Base-by-base conservation (phyloP, 2,113 vertebrate genomes). In the Todiramphus saurophagus region DNA sequence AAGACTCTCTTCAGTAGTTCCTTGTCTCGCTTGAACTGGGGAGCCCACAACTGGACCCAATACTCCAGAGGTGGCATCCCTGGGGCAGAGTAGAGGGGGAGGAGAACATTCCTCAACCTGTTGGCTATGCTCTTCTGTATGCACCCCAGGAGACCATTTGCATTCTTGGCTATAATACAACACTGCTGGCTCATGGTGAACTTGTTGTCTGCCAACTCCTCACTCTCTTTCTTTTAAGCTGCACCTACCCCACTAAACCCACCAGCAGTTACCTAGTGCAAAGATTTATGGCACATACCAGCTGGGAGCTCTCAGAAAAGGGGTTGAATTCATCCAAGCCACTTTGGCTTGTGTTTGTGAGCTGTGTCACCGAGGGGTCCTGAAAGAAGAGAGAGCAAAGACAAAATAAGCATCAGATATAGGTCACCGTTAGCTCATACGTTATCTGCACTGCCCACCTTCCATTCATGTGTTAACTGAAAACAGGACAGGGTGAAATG, bases 331-430 rank as follows among this genome's bases (percentile, higher is more conserved):
- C 99, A 48, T 98, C 98, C 31, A 98, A 17, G 46, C 79, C 95
- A 30, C 98, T 97, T 16, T 96, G 89, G 28, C 67, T 95, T 19
- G 98, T 18, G 28, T 75, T 97, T 39, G 99, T 98, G 92, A 98
- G 98, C 93, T 99, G 98, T 31, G 99, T 99, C 96, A 99, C 99
- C 0, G 99, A 99, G 35, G 98, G 98, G 95, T 99, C 99, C 99
- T 99, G 94, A 12, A 94, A 91, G 56, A 60, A 60, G 24, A 96
- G 60, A 70, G 50, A 20, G 21, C 8, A 75, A 16, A 89, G 44
- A 44, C 5, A 67, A 67, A 31, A 88, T 63, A 18, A 69, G 46
- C n/a, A 16, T 3, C 4, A 5, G n/a, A 23, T 5, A 39, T 1
- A 2, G 66, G 55, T 35, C 33, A 8, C 11, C 18, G 1, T 12